Conservation (phyloP, 2,888 invertebrate species). For the Galerucella nymphaeae region DNA sequence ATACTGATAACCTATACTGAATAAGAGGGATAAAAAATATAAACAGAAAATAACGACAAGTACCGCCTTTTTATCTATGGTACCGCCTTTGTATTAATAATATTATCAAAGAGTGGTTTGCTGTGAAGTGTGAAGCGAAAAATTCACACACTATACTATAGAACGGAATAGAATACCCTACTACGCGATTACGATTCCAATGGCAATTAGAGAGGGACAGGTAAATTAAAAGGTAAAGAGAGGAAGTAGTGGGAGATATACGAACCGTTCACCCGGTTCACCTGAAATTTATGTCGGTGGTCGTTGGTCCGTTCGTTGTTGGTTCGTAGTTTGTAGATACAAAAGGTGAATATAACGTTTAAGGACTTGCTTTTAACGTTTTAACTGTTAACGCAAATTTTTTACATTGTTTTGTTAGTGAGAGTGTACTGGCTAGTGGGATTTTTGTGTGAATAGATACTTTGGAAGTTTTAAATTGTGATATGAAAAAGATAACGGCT, state of each 20-base stretch:
- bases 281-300: constrained; percentile 32
- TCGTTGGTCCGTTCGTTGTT: constrained; percentile 2
- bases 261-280: constrained; percentile 44
- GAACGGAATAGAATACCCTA: background rate
- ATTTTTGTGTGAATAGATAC: background rate
- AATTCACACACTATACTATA: constrained; percentile 3
- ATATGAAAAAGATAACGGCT: background rate
- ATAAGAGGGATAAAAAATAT: background rate
- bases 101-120: background rate
- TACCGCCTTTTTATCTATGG: constrained; percentile 2
- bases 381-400: constrained; percentile 16
- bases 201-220: constrained; percentile 16
- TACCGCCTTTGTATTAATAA: constrained; percentile 3
- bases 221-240: constrained; percentile 28
- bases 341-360: constrained; percentile 12
- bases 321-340: constrained; percentile 3
- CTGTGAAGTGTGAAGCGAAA: background rate
- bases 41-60: background rate
- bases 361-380: constrained; percentile 9
- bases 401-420: constrained; percentile 10
- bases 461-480: background rate
- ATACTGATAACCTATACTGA: background rate
- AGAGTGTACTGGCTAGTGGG: background rate
- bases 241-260: constrained; percentile 45
- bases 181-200: too few relatives aligned